Evolutionary conservation across 2,113 vertebrate genomes (phyloP).

Genomic region (Dermatemys mawii): DNA sequence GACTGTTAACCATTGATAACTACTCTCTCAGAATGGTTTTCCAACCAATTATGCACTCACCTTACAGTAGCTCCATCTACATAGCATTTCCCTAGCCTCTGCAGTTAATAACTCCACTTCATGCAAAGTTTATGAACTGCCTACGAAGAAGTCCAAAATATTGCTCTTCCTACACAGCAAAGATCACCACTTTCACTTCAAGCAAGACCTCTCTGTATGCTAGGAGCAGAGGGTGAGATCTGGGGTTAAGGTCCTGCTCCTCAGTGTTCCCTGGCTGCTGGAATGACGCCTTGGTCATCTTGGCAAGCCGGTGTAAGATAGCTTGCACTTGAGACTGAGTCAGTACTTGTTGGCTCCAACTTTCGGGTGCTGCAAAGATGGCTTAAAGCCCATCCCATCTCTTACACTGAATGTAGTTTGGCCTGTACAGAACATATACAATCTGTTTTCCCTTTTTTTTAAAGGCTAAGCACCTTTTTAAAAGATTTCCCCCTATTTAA

Average conservation of each 20-base stretch:
- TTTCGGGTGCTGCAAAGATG: rapidly evolving
- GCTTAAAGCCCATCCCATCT: background rate
- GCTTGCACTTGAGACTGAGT: background rate
- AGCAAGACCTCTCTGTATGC: background rate
- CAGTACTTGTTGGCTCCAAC: background rate
- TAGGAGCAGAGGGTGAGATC: background rate
- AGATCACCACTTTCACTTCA: background rate
- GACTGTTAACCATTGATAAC: no score
- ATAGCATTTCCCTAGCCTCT: background rate
- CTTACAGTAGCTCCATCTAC: no score
- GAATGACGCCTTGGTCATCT: background rate
- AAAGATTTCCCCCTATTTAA: background rate
- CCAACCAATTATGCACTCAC: no score
- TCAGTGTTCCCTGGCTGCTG: background rate
- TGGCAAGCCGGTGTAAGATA: background rate
- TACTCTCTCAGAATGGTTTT: no score
- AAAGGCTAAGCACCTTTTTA: background rate
- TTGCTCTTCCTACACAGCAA: constrained; percentile 2
- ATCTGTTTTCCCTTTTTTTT: constrained; percentile 14
- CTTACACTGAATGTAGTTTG: background rate
- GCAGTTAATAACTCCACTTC: background rate
- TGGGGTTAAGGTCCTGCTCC: background rate
- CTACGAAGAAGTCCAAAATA: background rate
- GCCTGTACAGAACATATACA: background rate
- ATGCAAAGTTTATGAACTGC: background rate